Base-by-base conservation (phyloP, 1,140 invertebrate genomes). In the Phthorimaea operculella region DNA sequence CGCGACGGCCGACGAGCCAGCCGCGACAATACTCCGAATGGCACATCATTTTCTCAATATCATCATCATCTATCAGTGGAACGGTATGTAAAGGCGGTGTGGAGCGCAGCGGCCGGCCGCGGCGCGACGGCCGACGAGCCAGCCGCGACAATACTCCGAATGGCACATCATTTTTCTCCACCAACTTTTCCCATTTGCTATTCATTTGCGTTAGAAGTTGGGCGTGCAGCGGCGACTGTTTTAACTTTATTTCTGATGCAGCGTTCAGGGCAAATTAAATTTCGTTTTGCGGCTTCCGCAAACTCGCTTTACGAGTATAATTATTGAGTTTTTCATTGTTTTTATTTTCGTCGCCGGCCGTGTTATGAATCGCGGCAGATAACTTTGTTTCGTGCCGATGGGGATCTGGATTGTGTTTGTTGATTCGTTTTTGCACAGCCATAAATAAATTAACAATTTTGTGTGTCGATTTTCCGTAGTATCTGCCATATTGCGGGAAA, bases 161-260 rank as follows among this genome's bases (percentile, higher is more conserved):
- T 76, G 76, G 74, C 77, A 80, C 82, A 83, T 79, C 78, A 82
- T 85, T 85, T 85, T 85, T 83, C 79, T 79, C 74, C 57, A 63
- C 64, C 70, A 84, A 85, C 82, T 85, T 85, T 83, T 72, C 79
- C 79, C 76, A 85, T 85, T 85, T 79, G 72, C 79, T 85, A 83
- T 85, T 85, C 82, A 85, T 85, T 85, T 81, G 76, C 75, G 79
- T 85, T 85, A 79, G 79, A 83, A 85, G 82, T 85, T 85, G 68
- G 71, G 57, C 77, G 74, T 79, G 67, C 73, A 81, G 78, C 80
- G 78, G 68, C 73, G 76, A 80, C 82, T 85, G 80, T 85, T 85
- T 85, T 82, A 83, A 85, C 82, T 85, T 82, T 82, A 83, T 85
- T 82, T 81, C 77, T 85, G 80, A 81, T 83, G 79, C 80, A 83